Evolutionary conservation across 2,797 vertebrate genomes (phyloP), one percentile per base, ranked within the genome.

Genomic region (Iguana delicatissima): DNA sequence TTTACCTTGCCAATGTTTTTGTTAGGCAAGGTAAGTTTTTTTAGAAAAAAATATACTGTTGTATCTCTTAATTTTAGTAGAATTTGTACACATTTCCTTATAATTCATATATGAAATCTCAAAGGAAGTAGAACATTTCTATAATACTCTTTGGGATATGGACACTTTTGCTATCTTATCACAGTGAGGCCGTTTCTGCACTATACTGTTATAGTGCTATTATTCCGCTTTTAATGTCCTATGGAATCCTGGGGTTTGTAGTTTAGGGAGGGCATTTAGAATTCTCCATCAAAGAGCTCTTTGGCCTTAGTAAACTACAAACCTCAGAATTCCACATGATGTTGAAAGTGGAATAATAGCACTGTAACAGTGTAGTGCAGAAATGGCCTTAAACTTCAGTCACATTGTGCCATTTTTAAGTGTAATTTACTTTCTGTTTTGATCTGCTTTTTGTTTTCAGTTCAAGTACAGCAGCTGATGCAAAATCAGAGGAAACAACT

Each of bases 361-460:
- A 42, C 42, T 42, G 42, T 42, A 42, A 42, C 42, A 42, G 42
- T 42, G 42, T 42, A 42, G 42, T 42, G 42, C 42, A 42, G 42
- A 42, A 42, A 42, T 42, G 42, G 42, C 42, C 42, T 42, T 42
- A 42, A 42, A 80, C 91, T 95, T 93, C 92, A 94, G 87, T 94
- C 92, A 95, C 94, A 96, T 92, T 86, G 94, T 95, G 50, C 94
- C 93, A 90, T 96, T 91, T 93, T 97, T 98, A 97, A 92, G 95
- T 97, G 95, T 97, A 97, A 97, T 98, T 98, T 96, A 97, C 97
- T 97, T 97, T 96, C 96, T 96, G 96, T 96, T 96, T 96, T 97
- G 97, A 96, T 97, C 97, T 97, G 97, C 97, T 97, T 98, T 98
- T 98, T 97, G 96, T 98, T 97, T 98, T 97, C 98, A 99, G 98